Base-by-base conservation (phyloP, 2,888 invertebrate species). In the Resseliella maxima region DNA sequence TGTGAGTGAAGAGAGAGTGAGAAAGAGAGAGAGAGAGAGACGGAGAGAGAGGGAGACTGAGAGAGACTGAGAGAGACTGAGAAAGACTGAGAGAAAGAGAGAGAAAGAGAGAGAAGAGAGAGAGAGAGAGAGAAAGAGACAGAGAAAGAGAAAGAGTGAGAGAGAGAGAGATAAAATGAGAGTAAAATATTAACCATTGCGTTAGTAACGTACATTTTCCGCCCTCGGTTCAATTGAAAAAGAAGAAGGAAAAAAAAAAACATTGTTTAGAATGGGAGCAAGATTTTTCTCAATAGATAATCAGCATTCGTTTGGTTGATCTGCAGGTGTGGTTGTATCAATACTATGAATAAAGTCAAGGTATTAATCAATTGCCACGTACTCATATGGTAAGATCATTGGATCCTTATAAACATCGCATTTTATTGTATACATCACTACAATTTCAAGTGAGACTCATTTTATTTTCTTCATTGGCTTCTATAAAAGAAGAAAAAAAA, bases 171-270 rank as follows among this genome's bases (percentile, higher is more conserved):
- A 72, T 24, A 24, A 59, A 24, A 8, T 24, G 27, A 72, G 12
- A 72, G 31, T 0, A 5, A 31, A 3, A 24, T 5, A 72, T 35
- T 12, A 31, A 72, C 12, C 31, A 15, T 12, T 31, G 31, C 72
- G 72, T 72, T 31, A 31, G 31, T 35, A 72, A 31, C 18, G 31
- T 31, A 31, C 59, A 12, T 72, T 3, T 83, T 38, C 83, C 83
- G 83, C 83, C 83, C 83, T 83, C 83, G 83, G 38, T 83, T 83
- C 38, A 83, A 83, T 83, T 38, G 38, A 83, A 83, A 83, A n/a
- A n/a, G n/a, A n/a, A n/a, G n/a, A n/a, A n/a, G n/a, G n/a, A n/a
- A n/a, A n/a, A n/a, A n/a, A n/a, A n/a, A n/a, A n/a, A n/a, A 83
- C 21, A 38, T 38, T 83, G 38, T 83, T 83, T 36, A 83, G 83